Conservation (phyloP, 2,888 invertebrate genomes). For the Scaptomyza cyrtandrae region DNA sequence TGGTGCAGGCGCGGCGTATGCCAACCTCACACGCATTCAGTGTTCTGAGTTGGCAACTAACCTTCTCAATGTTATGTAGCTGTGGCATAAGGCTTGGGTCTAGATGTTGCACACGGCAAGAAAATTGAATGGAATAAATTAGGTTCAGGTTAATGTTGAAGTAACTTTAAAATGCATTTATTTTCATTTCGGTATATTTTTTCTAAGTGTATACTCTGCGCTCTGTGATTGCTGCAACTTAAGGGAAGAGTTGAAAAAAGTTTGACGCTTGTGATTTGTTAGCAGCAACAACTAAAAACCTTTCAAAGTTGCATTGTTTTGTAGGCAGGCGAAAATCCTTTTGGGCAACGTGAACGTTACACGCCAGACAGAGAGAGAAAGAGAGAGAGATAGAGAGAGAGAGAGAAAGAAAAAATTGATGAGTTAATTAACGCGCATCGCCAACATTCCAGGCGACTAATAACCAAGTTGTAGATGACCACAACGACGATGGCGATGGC, state of each 20-base stretch:
- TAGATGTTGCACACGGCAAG: background rate
- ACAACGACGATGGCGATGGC: conserved; percentile 33
- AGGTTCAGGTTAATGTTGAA: background rate
- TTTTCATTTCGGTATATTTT: too few species aligned
- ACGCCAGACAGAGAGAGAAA: conserved; percentile 6
- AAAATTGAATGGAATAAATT: background rate
- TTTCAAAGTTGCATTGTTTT: conserved; percentile 13
- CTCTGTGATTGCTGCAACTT: conserved; percentile 14
- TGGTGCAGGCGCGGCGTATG: conserved; percentile 37
- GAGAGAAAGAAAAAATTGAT: conserved; percentile 66
- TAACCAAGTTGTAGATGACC: conserved; percentile 78
- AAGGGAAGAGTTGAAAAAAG: background rate
- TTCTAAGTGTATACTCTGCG: background rate
- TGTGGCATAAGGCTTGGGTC: background rate
- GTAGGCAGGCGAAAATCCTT: conserved; percentile 44
- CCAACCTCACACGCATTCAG: conserved; percentile 69
- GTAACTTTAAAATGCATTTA: too few species aligned
- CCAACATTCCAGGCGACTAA: conserved; percentile 78
- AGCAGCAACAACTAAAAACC: background rate
- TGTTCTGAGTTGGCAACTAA: conserved; percentile 2
- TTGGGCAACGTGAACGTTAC: conserved; percentile 25
- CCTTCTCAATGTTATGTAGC: background rate
- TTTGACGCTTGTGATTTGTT: conserved; percentile 24
- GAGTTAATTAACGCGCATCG: conserved; percentile 80
- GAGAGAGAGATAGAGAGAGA: conserved; percentile 2